A percentile compares a stretch with the other conserved stretches of the same genome.
Evolutionary conservation across 1,140 invertebrate species (phyloP).

Genomic region (Delia radicum): DNA sequence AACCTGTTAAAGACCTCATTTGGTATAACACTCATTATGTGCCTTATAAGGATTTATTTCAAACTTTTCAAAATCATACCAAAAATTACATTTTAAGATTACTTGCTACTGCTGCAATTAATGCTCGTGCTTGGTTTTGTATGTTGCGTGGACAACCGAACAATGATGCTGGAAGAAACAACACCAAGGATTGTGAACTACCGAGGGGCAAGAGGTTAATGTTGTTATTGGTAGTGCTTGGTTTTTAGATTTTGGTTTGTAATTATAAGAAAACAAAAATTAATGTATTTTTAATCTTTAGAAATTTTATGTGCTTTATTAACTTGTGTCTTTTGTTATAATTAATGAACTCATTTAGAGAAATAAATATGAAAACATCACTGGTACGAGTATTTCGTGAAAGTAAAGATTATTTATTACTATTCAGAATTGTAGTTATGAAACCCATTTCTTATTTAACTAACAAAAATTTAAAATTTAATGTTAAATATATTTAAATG

Average conservation of each 20-base stretch:
- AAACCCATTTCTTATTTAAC: too few relatives aligned
- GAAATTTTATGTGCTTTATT: background rate
- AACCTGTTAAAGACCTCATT: slow-evolving; percentile 52
- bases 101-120: background rate
- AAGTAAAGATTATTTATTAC: too few relatives aligned
- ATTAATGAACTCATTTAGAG: background rate
- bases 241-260: background rate
- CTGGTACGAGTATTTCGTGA: too few relatives aligned
- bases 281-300: slow-evolving; percentile 22
- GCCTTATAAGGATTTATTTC: slow-evolving; percentile 51
- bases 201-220: background rate
- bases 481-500: too few relatives aligned
- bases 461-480: too few relatives aligned
- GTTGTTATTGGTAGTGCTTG: background rate
- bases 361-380: too few relatives aligned
- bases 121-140: too few relatives aligned
- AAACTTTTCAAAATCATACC: slow-evolving; percentile 50
- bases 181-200: background rate
- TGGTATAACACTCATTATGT: slow-evolving; percentile 53
- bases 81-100: slow-evolving; percentile 31
- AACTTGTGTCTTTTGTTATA: background rate
- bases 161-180: background rate
- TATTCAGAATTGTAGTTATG: too few relatives aligned
- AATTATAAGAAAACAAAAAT: slow-evolving; percentile 15
- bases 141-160: background rate